These are phyloP conservation scores for Chrysocyon brachyurus DNA, from an alignment of 2,797 vertebrate genomes.

Conservation along the genomic window DNA sequence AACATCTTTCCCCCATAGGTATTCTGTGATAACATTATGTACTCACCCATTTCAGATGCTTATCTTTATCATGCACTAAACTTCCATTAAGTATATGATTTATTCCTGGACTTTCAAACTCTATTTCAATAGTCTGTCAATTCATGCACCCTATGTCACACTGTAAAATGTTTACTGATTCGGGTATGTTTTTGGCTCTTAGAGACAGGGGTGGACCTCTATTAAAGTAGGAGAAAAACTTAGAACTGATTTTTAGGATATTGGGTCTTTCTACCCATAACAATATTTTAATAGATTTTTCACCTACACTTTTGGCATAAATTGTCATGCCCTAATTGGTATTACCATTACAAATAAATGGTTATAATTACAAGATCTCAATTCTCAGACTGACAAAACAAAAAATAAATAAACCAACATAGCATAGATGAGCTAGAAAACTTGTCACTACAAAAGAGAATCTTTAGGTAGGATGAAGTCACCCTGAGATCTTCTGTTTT, in stretches of 20 bases:
- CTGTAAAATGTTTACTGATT: neutral
- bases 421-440: neutral
- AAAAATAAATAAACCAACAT: slow-evolving; percentile 15
- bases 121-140: neutral
- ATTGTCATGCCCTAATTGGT: neutral
- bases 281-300: neutral
- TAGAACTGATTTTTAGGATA: neutral
- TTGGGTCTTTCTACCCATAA: neutral
- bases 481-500: neutral
- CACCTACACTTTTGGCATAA: neutral
- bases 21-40: neutral
- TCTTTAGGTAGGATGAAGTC: neutral
- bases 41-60: neutral
- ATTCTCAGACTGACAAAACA: slow-evolving; percentile 5
- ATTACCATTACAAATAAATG: neutral
- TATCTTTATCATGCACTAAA: slow-evolving; percentile 16
- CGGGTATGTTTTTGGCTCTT: neutral
- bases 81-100: neutral
- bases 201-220: neutral
- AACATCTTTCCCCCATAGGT: neutral
- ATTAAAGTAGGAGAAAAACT: neutral
- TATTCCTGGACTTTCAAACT: slow-evolving; percentile 20
- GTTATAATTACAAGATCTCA: neutral
- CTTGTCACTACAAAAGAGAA: neutral
- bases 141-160: neutral